Evolutionary conservation across 92 coral and sea anemone species (phyloP).

Genomic region (Isaurus tuberculatus): DNA sequence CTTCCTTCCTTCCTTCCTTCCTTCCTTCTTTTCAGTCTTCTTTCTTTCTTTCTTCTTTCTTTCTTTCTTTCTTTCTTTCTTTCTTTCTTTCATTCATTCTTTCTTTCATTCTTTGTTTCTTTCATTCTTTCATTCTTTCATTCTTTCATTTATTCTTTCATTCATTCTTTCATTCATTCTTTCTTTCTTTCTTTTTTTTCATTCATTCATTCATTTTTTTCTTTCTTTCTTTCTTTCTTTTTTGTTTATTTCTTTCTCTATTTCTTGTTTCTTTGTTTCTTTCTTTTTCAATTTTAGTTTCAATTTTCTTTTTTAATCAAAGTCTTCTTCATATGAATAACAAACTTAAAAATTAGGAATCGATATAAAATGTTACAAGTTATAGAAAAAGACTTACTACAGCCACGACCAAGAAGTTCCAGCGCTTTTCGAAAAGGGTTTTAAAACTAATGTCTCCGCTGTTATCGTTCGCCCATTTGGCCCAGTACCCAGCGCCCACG

Average conservation of each 20-base stretch:
- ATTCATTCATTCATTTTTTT: too few species aligned
- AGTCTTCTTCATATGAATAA: background rate
- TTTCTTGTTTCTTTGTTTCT: background rate
- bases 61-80: background rate
- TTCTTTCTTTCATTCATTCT: background rate
- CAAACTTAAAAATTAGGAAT: too few species aligned
- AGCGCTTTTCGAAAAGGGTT: background rate
- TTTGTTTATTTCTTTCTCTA: too few species aligned
- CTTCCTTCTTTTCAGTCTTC: background rate
- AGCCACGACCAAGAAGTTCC: slow-evolving; percentile 34
- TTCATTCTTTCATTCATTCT: too few species aligned
- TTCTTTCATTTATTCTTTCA: too few species aligned
- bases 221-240: background rate
- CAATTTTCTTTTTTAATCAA: background rate
- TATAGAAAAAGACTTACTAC: background rate
- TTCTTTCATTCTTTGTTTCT: too few species aligned
- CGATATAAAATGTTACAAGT: background rate
- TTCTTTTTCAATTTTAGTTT: too few species aligned
- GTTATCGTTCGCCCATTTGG: slow-evolving; percentile 31
- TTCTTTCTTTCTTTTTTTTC: too few species aligned
- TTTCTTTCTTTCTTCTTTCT: background rate
- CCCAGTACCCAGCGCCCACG: slow-evolving; percentile 44
- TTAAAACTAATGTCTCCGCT: background rate
- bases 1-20: background rate
- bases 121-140: too few species aligned